A percentile compares a stretch with the other conserved stretches of the same genome.
Conservation (phyloP, 2,888 invertebrate genomes). For the Automeris io region DNA sequence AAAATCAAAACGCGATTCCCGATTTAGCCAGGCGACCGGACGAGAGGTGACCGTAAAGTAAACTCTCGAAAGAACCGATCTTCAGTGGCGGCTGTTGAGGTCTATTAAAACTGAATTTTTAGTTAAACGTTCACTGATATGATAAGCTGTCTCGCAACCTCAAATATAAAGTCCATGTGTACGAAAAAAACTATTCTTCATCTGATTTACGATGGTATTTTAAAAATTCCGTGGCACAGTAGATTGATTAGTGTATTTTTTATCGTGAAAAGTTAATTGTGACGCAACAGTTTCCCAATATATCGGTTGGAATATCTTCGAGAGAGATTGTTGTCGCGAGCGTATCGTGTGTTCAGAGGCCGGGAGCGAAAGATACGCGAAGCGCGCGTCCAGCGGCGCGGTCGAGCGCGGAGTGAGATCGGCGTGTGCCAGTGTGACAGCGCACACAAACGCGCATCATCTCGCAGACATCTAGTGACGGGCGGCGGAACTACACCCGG, state of each 20-base stretch:
- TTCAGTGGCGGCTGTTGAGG: constrained; percentile 7
- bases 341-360: constrained; percentile 46
- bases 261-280: constrained; percentile 20
- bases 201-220: constrained; percentile 10
- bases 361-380: constrained; percentile 45
- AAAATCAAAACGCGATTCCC: constrained; percentile 72
- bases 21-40: constrained; percentile 69
- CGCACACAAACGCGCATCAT: constrained; percentile 62
- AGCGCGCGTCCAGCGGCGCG: constrained; percentile 67
- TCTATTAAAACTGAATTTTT: constrained; percentile 11
- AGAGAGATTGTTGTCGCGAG: constrained; percentile 50
- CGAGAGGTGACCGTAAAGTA: constrained; percentile 46
- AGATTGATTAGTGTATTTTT: constrained; percentile 24
- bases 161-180: constrained; percentile 24
- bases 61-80: constrained; percentile 26
- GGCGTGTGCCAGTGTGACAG: constrained; percentile 53
- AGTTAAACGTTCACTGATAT: constrained; percentile 56
- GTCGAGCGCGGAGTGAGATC: constrained; percentile 72
- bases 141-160: constrained; percentile 38
- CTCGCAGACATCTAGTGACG: constrained; percentile 54
- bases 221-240: constrained; percentile 23
- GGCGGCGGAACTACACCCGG: constrained; percentile 47
- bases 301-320: constrained; percentile 27
- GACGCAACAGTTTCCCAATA: constrained; percentile 50
- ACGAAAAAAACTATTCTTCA: constrained; percentile 21